Conservation (phyloP, 2,888 invertebrate genomes). For the Cryptocheilus praepositus region DNA sequence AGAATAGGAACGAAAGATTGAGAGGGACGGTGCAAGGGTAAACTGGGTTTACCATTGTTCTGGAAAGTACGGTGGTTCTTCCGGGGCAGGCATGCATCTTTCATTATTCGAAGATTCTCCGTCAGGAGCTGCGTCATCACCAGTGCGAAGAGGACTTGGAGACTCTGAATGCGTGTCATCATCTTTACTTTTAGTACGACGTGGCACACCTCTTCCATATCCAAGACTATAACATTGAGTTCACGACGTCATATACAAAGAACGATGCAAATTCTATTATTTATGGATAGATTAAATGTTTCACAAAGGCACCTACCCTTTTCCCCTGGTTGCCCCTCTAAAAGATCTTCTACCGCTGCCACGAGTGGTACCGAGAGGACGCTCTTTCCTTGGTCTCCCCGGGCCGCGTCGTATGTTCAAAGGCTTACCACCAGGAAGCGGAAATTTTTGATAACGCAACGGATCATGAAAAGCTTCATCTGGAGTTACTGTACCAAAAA, state of each 20-base stretch:
- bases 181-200: constrained; percentile 75
- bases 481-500: constrained; percentile 70
- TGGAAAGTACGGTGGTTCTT: constrained; percentile 87
- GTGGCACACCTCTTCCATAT: constrained; percentile 72
- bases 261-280: not conserved
- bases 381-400: constrained; percentile 87
- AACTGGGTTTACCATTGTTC: constrained; percentile 83
- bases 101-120: constrained; percentile 76
- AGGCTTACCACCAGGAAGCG: constrained; percentile 78
- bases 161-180: constrained; percentile 73
- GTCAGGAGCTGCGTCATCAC: constrained; percentile 65
- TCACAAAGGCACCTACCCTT: constrained; percentile 59
- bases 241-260: constrained; percentile 4
- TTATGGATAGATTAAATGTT: no score
- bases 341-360: constrained; percentile 68
- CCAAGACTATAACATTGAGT: constrained; percentile 60
- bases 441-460: constrained; percentile 77
- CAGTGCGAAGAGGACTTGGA: constrained; percentile 72
- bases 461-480: constrained; percentile 83
- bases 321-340: constrained; percentile 69
- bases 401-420: constrained; percentile 83
- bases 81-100: constrained; percentile 80
- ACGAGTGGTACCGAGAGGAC: constrained; percentile 75
- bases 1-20: constrained; percentile 1
- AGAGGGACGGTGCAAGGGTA: not conserved